Base-by-base conservation (phyloP, 2,113 vertebrate species). In the Maylandia zebra region DNA sequence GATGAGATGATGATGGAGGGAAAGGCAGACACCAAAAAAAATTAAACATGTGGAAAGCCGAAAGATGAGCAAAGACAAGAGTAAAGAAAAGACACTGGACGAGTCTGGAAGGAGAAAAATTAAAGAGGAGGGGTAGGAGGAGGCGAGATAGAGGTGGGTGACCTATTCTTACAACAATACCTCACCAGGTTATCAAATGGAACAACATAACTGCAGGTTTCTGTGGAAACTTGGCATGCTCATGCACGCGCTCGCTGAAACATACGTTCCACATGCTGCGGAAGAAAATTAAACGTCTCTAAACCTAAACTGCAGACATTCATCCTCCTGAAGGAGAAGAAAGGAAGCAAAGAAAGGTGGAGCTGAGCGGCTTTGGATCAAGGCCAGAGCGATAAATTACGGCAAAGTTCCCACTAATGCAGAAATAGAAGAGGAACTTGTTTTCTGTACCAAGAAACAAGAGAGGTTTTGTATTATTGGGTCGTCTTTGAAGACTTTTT, bases 131-230 rank as follows among this genome's bases (percentile, higher is more conserved):
- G 71, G 55, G 45, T 14, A 27, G 69, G 81, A 66, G 87, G 86
- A 19, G 66, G 84, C 64, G 48, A 43, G 83, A 24, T 50, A 79
- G 87, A 79, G 83, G 27, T 24, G 61, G 80, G 81, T 87, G 93
- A 93, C 88, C 91, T 91, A 83, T 84, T 89, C 85, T 50, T 82
- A 66, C 71, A 69, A 93, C 90, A 93, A 93, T 88, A 91, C 90
- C 90, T 93, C 91, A 83, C 66, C 92, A 69, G 89, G 93, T 90
- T 92, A 91, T 94, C 93, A 88, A 87, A 86, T 74, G 76, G 69
- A 92, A 82, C 41, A 19, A 88, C 89, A 91, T 81, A 85, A 88
- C 86, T 66, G 82, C 88, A 88, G 87, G 92, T 94, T 91, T 88
- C 91, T 92, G 92, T 90, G 94, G 92, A 93, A 91, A 94, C 90